Evolutionary conservation across 1,140 invertebrate species (phyloP).

Genomic region (Trissolcus basalis): DNA sequence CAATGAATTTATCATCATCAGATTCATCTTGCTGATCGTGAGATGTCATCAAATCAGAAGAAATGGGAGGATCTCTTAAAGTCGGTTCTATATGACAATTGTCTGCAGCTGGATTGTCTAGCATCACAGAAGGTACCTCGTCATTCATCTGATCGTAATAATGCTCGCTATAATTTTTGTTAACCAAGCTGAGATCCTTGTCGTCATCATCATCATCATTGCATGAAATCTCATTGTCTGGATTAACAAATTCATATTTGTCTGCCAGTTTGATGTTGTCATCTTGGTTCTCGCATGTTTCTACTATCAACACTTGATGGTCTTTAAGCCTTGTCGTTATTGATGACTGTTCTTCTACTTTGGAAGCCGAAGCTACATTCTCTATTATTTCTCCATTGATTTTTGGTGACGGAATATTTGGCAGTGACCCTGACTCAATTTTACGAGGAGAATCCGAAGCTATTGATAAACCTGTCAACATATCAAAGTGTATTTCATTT

Average conservation of each 20-base stretch:
- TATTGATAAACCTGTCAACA: slow-evolving; percentile 72
- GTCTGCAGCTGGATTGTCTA: slow-evolving; percentile 30
- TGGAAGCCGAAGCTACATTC: slow-evolving; percentile 26
- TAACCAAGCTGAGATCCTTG: too few species aligned
- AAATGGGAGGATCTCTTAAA: too few species aligned
- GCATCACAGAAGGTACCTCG: slow-evolving; percentile 23
- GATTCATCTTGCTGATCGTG: too few species aligned
- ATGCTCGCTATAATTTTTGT: slow-evolving; percentile 3
- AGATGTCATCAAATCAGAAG: too few species aligned
- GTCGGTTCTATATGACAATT: too few species aligned
- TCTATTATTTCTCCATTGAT: slow-evolving; percentile 61
- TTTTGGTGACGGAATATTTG: slow-evolving; percentile 64
- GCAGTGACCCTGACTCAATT: slow-evolving; percentile 63
- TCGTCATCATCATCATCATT: background rate
- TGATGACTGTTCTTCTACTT: background rate
- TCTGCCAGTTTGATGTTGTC: background rate
- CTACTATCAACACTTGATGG: slow-evolving; percentile 68
- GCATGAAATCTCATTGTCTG: background rate
- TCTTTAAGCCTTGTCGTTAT: slow-evolving; percentile 3
- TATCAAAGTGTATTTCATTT: too few species aligned
- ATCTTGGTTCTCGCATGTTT: slow-evolving; percentile 60
- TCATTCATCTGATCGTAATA: slow-evolving; percentile 30
- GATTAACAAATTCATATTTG: slow-evolving; percentile 13
- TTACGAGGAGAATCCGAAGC: slow-evolving; percentile 75
- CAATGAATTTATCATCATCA: too few species aligned